Evolutionary conservation across 2,113 vertebrate species (phyloP).

Genomic region (Notechis scutatus): DNA sequence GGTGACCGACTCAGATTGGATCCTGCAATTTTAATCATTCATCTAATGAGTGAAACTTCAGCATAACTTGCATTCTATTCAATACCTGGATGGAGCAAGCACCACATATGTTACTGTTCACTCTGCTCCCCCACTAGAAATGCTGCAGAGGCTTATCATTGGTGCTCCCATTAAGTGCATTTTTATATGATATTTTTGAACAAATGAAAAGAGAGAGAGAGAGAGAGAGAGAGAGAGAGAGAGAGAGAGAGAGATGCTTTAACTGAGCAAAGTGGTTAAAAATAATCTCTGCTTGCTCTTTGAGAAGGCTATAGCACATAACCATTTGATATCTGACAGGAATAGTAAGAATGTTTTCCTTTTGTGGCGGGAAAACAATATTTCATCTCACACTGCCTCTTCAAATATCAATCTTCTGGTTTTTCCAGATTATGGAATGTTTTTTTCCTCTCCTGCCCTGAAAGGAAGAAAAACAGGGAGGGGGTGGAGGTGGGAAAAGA

Average conservation of each 20-base stretch:
- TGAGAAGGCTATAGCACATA: not conserved
- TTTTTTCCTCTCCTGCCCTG: not conserved
- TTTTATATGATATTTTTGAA: not conserved
- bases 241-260: conserved; percentile 5
- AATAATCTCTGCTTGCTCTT: not conserved
- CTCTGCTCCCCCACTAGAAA: not conserved
- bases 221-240: not conserved
- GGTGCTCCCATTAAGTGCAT: not conserved
- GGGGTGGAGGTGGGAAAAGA: not conserved
- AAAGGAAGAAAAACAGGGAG: not conserved
- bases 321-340: not conserved
- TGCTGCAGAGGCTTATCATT: not conserved
- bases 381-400: not conserved
- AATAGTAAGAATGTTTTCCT: not conserved
- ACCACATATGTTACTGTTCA: not conserved
- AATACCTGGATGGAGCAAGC: not conserved
- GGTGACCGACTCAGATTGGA: not conserved
- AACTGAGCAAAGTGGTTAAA: not conserved
- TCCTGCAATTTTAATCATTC: not conserved
- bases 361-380: not conserved
- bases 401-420: not conserved
- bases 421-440: not conserved
- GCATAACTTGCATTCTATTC: not conserved
- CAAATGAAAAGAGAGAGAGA: not conserved
- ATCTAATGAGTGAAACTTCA: not conserved